Evolutionary conservation across 2,113 vertebrate genomes (phyloP).

Genomic region (Channa argus): DNA sequence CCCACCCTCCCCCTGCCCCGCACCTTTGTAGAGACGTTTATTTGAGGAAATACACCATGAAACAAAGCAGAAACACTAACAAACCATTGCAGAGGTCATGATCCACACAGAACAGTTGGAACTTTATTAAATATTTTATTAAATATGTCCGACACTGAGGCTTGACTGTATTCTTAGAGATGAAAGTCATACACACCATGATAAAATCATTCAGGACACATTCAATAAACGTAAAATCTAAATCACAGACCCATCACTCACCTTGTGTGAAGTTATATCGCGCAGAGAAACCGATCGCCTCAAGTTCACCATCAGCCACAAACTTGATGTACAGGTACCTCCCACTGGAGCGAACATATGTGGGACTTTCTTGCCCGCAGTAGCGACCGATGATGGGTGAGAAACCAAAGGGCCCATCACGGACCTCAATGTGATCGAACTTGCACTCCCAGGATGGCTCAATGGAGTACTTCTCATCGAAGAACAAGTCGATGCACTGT

Average conservation of each 20-base stretch:
- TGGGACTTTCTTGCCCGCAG: constrained; percentile 94
- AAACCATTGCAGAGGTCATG: no score
- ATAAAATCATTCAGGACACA: no score
- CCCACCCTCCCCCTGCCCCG: no score
- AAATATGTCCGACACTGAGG: no score
- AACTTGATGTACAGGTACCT: constrained; percentile 99
- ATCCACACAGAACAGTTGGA: no score
- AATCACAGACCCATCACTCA: constrained; percentile 69
- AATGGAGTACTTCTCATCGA: constrained; percentile 95
- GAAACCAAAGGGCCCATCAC: constrained; percentile 97
- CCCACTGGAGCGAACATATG: constrained; percentile 94
- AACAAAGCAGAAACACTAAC: no score
- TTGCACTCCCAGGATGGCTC: constrained; percentile 99
- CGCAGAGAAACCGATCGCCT: constrained; percentile 92
- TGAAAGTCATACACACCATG: no score
- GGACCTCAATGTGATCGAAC: constrained; percentile 98
- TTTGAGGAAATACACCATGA: no score
- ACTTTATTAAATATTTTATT: no score
- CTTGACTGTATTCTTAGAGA: no score
- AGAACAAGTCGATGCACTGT: constrained; percentile 96
- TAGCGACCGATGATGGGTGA: constrained; percentile 97
- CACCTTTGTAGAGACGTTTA: no score
- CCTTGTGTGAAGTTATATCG: constrained; percentile 98
- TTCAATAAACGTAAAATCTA: no score
- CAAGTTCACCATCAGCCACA: constrained; percentile 95